These are phyloP conservation scores for Hypomesus transpacificus DNA, from an alignment of 2,113 vertebrate genomes.

Conservation along the genomic window DNA sequence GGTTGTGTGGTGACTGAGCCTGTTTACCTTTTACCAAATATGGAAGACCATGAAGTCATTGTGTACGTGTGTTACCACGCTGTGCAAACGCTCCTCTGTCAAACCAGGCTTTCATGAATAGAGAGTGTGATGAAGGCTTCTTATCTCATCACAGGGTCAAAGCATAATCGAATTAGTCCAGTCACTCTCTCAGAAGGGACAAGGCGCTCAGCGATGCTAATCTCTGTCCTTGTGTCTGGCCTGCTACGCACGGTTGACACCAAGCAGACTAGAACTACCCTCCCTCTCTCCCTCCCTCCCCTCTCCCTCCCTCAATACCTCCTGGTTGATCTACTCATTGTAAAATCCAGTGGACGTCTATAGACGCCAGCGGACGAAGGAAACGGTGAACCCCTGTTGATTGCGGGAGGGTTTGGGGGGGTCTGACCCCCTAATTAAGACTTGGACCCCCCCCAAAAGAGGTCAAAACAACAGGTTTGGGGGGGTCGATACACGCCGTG, in stretches of 20 bases:
- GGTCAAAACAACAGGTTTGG: too few species aligned
- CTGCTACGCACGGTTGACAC: neutral
- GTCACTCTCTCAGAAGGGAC: constrained; percentile 13
- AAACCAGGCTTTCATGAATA: neutral
- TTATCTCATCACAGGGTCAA: constrained; percentile 32
- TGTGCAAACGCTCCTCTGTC: neutral
- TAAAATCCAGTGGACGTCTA: too few species aligned
- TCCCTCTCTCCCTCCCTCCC: constrained; percentile 29
- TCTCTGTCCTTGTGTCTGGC: constrained; percentile 18
- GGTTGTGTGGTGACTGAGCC: too few species aligned
- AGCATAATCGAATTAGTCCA: constrained; percentile 49
- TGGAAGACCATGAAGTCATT: too few species aligned
- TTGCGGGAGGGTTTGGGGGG: too few species aligned
- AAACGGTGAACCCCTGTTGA: too few species aligned
- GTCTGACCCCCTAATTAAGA: too few species aligned
- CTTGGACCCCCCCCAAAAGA: too few species aligned
- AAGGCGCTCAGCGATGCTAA: constrained; percentile 18
- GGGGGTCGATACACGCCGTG: too few species aligned
- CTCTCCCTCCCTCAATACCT: constrained; percentile 11
- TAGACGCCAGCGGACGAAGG: too few species aligned
- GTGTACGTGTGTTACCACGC: neutral
- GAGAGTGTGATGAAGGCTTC: constrained; percentile 18
- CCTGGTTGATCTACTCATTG: constrained; percentile 8
- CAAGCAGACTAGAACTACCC: neutral
- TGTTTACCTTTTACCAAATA: too few species aligned